Evolutionary conservation across 2,888 invertebrate species (phyloP), one percentile per base, ranked within the genome.

Genomic region (Thecophora atra): DNA sequence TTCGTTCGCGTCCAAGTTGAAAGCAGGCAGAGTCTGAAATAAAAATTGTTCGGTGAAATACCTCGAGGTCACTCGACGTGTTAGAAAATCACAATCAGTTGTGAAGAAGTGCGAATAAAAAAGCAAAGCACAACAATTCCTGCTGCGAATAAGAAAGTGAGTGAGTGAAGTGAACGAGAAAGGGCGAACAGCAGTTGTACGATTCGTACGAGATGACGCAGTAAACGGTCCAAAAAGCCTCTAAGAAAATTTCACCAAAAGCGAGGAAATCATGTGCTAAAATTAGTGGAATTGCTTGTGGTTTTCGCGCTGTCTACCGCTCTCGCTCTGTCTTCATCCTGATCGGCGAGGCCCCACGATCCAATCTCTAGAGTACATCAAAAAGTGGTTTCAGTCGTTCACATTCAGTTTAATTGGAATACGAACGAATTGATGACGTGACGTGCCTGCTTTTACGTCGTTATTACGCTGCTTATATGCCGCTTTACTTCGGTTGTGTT

Each of bases 1-100:
- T 84, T 83, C 83, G 82, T 85, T 83, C 82, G 85, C 85, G 84
- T 86, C 85, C 86, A 85, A 86, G 84, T 85, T 82, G 85, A 82
- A 83, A 85, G 81, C 86, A 85, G 82, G 84, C 83, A 81, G 77
- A 81, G 81, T 81, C 83, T 81, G 84, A 83, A 81, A 76, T 79
- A 78, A 74, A 81, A 78, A 79, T 82, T 81, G 81, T 83, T 79
- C 82, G 82, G 81, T 83, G 81, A 80, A 82, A 84, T 84, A 84
- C 85, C 86, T 86, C 86, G 86, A 86, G 86, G 86, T 85, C 84
- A 86, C 81, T 76, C 76, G 73, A 70, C 72, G 75, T 64, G 74
- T 74, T 73, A 71, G 72, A 72, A 78, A 73, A 56, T 65, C 37
- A 51, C 73, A 76, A 3, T 68, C 24, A 28, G 71, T 52, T 56